Evolutionary conservation across 2,888 invertebrate genomes (phyloP).

Genomic region (Pollenia amentaria): DNA sequence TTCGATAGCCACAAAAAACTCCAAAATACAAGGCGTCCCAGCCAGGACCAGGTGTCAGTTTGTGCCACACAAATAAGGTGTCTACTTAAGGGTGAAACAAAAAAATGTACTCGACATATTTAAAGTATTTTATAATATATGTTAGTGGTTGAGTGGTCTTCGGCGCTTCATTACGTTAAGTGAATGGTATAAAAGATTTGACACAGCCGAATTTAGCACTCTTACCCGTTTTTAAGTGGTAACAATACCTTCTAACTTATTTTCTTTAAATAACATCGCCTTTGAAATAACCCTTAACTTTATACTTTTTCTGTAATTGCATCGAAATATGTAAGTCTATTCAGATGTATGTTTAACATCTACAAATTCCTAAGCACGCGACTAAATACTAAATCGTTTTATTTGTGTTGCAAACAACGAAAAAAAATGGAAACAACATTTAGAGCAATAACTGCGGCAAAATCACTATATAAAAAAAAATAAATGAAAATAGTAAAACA

Average conservation of each 20-base stretch:
- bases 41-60: too few relatives aligned
- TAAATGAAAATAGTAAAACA: slow-evolving; percentile 30
- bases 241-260: background rate
- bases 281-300: background rate
- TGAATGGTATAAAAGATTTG: too few relatives aligned
- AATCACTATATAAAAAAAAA: slow-evolving; percentile 9
- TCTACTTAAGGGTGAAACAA: too few relatives aligned
- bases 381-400: slow-evolving; percentile 53
- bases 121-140: too few relatives aligned
- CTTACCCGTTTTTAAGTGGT: too few relatives aligned
- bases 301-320: background rate
- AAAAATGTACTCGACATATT: too few relatives aligned
- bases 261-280: background rate
- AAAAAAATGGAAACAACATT: slow-evolving; percentile 29
- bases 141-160: too few relatives aligned
- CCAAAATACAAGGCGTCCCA: too few relatives aligned
- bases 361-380: slow-evolving; percentile 45
- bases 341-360: slow-evolving; percentile 32
- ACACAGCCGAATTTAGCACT: too few relatives aligned
- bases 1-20: too few relatives aligned
- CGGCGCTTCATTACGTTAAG: too few relatives aligned
- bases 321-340: background rate
- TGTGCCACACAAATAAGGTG: too few relatives aligned
- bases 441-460: slow-evolving; percentile 29
- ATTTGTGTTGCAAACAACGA: slow-evolving; percentile 18